Conservation (phyloP, 2,888 invertebrate genomes). For the Apotomis capreana region DNA sequence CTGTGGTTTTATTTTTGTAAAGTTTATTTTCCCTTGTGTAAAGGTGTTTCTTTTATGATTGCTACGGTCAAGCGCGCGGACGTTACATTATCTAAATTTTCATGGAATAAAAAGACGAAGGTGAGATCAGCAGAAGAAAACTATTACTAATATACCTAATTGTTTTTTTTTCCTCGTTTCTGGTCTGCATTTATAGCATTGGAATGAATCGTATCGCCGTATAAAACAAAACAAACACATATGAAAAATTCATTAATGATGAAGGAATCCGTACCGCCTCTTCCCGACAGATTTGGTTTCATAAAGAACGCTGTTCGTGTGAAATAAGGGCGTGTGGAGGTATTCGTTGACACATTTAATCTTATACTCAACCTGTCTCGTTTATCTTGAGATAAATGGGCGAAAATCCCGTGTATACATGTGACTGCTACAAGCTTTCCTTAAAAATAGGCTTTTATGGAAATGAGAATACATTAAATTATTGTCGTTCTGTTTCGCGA, state of each 20-base stretch:
- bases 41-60: background rate
- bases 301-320: constrained; percentile 41
- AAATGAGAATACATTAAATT: constrained; percentile 35
- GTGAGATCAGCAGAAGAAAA: no score
- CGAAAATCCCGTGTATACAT: constrained; percentile 54
- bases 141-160: background rate
- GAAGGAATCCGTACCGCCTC: constrained; percentile 33
- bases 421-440: constrained; percentile 37
- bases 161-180: no score
- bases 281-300: constrained; percentile 39
- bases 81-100: background rate
- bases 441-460: constrained; percentile 34
- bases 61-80: background rate
- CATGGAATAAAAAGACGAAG: no score
- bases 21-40: constrained; percentile 13
- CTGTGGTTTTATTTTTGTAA: background rate
- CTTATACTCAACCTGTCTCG: constrained; percentile 69
- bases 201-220: background rate
- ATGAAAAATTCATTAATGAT: constrained; percentile 32
- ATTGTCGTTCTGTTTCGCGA: constrained; percentile 8
- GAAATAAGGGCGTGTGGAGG: constrained; percentile 50
- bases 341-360: constrained; percentile 73
- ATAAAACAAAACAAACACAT: background rate
- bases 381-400: constrained; percentile 70
- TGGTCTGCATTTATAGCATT: background rate